phyloP scores from a whole-genome alignment of 1,140 invertebrate species.

The Pseudomyrmex sp. region DNA sequence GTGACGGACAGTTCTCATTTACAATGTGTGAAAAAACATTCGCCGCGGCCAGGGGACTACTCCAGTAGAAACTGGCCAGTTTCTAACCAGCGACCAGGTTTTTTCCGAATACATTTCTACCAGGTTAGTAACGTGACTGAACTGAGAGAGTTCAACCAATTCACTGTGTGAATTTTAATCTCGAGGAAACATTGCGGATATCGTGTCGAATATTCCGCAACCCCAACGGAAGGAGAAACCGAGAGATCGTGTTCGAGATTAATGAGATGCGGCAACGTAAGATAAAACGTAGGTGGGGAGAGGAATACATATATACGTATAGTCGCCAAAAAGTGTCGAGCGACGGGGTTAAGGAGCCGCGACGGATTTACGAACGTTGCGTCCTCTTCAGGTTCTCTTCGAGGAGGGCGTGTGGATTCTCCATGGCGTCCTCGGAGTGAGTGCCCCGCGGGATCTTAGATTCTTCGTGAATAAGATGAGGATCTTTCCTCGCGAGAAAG shows the following conservation, averaged over 20 bases:
- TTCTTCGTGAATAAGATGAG: conserved; percentile 27
- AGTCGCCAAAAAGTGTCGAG: conserved; percentile 26
- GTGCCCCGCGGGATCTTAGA: neutral
- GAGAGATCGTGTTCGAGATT: conserved; percentile 22
- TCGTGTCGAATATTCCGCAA: neutral
- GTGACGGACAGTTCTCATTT: neutral
- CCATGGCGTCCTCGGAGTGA: no score
- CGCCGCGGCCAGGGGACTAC: no score
- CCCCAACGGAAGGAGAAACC: neutral
- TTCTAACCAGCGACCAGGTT: no score
- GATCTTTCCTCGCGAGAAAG: neutral
- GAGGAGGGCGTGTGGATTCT: conserved; percentile 12
- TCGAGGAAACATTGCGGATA: neutral
- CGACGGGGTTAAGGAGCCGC: conserved; percentile 18
- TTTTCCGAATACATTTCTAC: no score
- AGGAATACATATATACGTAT: neutral
- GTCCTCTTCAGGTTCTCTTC: conserved; percentile 8
- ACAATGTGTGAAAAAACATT: neutral
- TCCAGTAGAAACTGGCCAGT: no score
- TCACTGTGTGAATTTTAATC: conserved; percentile 16
- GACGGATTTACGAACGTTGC: conserved; percentile 33
- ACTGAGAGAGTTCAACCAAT: neutral
- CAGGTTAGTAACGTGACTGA: no score
- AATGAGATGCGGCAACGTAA: conserved; percentile 27
- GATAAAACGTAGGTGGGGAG: neutral